Percentiles rank a stretch among this genome's conserved stretches.
Conservation (phyloP, 2,888 invertebrate species). For the Drosophila mulleri region DNA sequence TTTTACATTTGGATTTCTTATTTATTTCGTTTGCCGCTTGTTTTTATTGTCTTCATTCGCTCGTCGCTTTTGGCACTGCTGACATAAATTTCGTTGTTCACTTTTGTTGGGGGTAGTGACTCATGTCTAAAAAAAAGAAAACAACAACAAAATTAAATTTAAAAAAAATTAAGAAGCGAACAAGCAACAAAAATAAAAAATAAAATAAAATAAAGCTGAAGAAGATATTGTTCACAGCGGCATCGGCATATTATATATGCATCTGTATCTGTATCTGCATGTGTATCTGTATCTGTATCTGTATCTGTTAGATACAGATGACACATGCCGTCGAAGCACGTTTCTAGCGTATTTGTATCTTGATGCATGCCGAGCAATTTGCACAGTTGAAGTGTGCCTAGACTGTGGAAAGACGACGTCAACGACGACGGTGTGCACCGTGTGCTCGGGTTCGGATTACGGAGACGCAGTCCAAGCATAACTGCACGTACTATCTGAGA, state of each 20-base stretch:
- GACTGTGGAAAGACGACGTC: constrained; percentile 75
- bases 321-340: constrained; percentile 71
- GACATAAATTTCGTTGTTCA: constrained; percentile 76
- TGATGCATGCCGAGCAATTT: constrained; percentile 62
- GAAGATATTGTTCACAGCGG: constrained; percentile 18
- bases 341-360: constrained; percentile 61
- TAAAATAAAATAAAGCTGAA: constrained; percentile 2
- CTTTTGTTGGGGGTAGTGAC: constrained; percentile 60
- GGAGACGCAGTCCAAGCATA: constrained; percentile 67
- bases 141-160: constrained; percentile 3
- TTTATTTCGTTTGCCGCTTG: constrained; percentile 71
- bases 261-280: constrained; percentile 45
- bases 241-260: constrained; percentile 41
- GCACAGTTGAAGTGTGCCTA: constrained; percentile 79
- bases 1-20: constrained; percentile 61
- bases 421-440: constrained; percentile 38
- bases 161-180: constrained; percentile 29
- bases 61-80: constrained; percentile 77
- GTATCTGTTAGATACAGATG: constrained; percentile 69
- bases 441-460: constrained; percentile 71
- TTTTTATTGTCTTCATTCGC: constrained; percentile 63
- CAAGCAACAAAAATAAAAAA: constrained; percentile 18
- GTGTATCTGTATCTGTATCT: constrained; percentile 50
- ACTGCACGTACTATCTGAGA: constrained; percentile 69
- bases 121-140: constrained; percentile 59